Evolutionary conservation across 1,140 invertebrate species (phyloP).

Genomic region (Aleiodes sp.): DNA sequence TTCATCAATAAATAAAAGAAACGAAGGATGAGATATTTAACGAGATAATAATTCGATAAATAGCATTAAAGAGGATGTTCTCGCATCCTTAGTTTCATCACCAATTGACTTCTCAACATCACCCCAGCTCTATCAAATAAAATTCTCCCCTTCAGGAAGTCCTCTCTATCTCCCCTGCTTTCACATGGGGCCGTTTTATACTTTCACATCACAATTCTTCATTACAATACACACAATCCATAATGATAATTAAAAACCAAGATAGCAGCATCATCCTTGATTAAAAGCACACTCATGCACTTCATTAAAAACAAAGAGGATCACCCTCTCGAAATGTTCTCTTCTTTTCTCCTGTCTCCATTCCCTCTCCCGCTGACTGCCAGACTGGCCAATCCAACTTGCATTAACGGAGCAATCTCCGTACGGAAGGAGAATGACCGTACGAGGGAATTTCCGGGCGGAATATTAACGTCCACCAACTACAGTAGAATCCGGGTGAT

Average conservation of each 20-base stretch:
- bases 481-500: neutral
- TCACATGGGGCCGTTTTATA: neutral
- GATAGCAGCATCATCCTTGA: slow-evolving; percentile 12
- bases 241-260: slow-evolving; percentile 7
- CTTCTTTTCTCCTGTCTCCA: too few species aligned
- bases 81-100: slow-evolving; percentile 7
- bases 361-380: neutral
- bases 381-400: neutral
- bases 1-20: too few species aligned
- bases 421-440: slow-evolving; percentile 16
- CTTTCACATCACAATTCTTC: neutral
- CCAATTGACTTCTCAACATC: slow-evolving; percentile 23
- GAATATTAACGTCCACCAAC: neutral
- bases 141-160: slow-evolving; percentile 27
- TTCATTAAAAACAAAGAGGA: too few species aligned
- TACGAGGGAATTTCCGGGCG: slow-evolving; percentile 16
- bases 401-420: slow-evolving; percentile 20
- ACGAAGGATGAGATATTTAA: slow-evolving; percentile 9
- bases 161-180: neutral
- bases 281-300: neutral
- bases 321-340: too few species aligned
- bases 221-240: neutral
- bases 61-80: slow-evolving; percentile 23
- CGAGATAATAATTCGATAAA: slow-evolving; percentile 23
- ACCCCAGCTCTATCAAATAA: neutral